These are phyloP conservation scores for Caenorhabditis parvicauda DNA, from an alignment of 2,888 invertebrate genomes.

Conservation along the genomic window DNA sequence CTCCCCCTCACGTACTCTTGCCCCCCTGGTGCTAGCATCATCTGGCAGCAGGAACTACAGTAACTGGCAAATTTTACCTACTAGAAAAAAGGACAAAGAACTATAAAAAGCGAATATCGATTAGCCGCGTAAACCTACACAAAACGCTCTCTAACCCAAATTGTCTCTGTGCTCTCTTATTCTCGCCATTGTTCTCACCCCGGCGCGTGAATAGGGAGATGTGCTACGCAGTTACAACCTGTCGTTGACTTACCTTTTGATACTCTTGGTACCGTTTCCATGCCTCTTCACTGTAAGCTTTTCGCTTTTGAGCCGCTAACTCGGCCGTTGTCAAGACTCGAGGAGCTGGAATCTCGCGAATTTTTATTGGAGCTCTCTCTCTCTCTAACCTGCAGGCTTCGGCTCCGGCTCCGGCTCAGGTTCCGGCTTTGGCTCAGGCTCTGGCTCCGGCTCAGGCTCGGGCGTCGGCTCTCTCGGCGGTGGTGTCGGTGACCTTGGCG, in stretches of 20 bases:
- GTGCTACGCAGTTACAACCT: no score
- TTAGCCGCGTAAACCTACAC: no score
- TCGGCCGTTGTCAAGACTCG: slow-evolving; percentile 47
- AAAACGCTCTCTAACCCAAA: no score
- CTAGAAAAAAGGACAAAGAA: no score
- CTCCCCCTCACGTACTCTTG: no score
- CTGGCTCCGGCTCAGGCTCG: slow-evolving; percentile 38
- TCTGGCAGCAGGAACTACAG: no score
- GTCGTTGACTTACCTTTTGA: slow-evolving; percentile 46
- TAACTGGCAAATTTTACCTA: no score
- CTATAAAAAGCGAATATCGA: no score
- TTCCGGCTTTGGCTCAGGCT: slow-evolving; percentile 13
- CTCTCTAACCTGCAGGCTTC: slow-evolving; percentile 8
- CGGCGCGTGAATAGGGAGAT: no score
- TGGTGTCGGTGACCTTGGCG: slow-evolving; percentile 20
- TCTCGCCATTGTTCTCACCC: no score
- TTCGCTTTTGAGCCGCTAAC: slow-evolving; percentile 50
- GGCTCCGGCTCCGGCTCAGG: slow-evolving; percentile 21
- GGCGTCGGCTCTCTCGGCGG: slow-evolving; percentile 33
- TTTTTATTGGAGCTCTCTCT: background rate
- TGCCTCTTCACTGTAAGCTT: slow-evolving; percentile 60
- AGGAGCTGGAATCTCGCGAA: slow-evolving; percentile 14
- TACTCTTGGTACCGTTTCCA: slow-evolving; percentile 59
- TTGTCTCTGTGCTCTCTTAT: no score
- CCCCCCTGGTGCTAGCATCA: no score